Evolutionary conservation across 2,113 vertebrate genomes (phyloP).

Genomic region (Seriola quinqueradiata): DNA sequence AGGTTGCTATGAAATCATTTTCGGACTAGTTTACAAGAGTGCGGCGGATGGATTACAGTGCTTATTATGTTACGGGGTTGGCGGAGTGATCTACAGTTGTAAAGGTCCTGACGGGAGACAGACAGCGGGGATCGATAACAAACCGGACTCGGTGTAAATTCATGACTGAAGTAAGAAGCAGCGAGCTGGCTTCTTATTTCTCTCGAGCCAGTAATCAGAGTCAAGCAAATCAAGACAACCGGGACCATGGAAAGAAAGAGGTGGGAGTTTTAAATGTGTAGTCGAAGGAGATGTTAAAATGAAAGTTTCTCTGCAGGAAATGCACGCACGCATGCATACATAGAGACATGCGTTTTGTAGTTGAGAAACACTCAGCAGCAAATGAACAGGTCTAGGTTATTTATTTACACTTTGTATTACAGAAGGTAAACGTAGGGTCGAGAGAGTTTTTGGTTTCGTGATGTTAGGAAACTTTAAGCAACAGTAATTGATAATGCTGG

Average conservation of each 20-base stretch:
- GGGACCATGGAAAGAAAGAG: slow-evolving; percentile 93
- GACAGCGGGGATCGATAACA: slow-evolving; percentile 65
- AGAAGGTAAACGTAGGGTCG: fast-evolving
- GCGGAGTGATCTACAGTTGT: slow-evolving; percentile 76
- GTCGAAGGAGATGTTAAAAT: slow-evolving; percentile 84
- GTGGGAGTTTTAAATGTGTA: slow-evolving; percentile 78
- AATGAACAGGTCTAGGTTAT: background rate
- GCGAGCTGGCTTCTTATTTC: slow-evolving; percentile 21
- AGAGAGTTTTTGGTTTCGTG: fast-evolving
- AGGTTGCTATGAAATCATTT: background rate
- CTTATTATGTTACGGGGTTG: slow-evolving; percentile 25
- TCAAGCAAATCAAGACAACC: slow-evolving; percentile 15
- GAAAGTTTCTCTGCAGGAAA: slow-evolving; percentile 80
- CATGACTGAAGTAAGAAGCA: slow-evolving; percentile 44
- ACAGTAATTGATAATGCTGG: no score
- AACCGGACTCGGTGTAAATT: slow-evolving; percentile 46
- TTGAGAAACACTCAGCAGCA: slow-evolving; percentile 36
- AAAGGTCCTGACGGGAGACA: slow-evolving; percentile 59
- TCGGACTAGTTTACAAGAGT: slow-evolving; percentile 66
- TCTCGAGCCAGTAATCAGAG: background rate
- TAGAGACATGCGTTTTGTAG: slow-evolving; percentile 26
- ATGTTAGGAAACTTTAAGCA: background rate
- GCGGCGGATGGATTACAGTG: slow-evolving; percentile 60
- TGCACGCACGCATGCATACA: slow-evolving; percentile 46
- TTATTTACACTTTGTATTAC: background rate